Percentiles rank a stretch among this genome's conserved stretches.
phyloP scores from a whole-genome alignment of 2,888 invertebrate species.

The Eristalis intricaria region DNA sequence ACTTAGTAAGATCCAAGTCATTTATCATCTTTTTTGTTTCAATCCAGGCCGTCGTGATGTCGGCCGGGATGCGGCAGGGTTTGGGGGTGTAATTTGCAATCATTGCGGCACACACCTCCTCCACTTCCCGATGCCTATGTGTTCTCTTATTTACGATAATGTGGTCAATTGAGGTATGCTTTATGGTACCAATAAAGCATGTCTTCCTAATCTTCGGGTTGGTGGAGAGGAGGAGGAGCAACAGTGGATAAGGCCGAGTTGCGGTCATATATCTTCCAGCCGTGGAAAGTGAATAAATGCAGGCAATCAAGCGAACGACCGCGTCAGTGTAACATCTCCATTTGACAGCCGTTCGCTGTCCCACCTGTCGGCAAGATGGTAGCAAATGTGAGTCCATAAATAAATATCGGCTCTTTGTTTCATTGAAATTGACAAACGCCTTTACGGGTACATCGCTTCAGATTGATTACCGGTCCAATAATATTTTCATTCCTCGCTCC shows the following conservation, averaged over 20 bases:
- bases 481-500: conserved; percentile 29
- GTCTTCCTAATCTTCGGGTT: conserved; percentile 59
- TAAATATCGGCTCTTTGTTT: conserved; percentile 22
- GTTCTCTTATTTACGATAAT: conserved; percentile 65
- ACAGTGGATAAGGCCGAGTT: background rate
- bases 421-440: conserved; percentile 34
- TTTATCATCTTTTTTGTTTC: conserved; percentile 61
- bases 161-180: conserved; percentile 70
- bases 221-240: background rate
- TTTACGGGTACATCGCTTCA: conserved; percentile 2
- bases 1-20: conserved; percentile 61
- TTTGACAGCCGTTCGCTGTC: background rate
- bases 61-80: background rate
- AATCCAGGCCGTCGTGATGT: background rate
- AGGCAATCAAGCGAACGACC: conserved; percentile 11
- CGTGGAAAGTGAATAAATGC: conserved; percentile 23
- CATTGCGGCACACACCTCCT: conserved; percentile 6
- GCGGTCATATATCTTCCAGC: conserved; percentile 30
- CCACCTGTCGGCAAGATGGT: background rate
- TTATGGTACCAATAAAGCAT: conserved; percentile 65
- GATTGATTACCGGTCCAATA: conserved; percentile 48
- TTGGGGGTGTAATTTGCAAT: conserved; percentile 22
- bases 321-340: conserved; percentile 21
- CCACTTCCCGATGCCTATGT: conserved; percentile 1
- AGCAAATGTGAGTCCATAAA: conserved; percentile 5